A percentile compares a stretch with the other conserved stretches of the same genome.
These are phyloP conservation scores for Brenthis ino DNA, from an alignment of 2,888 invertebrate species.

Conservation along the genomic window DNA sequence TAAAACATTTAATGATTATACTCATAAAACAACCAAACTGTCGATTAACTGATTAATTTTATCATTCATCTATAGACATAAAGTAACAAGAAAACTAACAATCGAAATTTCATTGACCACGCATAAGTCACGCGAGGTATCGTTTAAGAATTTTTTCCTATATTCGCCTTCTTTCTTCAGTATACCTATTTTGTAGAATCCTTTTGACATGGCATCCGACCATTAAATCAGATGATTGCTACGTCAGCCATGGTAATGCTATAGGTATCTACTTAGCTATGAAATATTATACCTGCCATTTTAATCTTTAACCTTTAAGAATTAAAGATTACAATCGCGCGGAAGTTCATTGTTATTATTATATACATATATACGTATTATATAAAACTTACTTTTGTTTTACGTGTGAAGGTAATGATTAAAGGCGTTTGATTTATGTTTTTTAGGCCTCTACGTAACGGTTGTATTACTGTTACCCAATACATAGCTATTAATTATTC, in stretches of 20 bases:
- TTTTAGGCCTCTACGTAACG: slow-evolving; percentile 15
- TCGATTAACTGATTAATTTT: slow-evolving; percentile 5
- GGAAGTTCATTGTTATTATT: background rate
- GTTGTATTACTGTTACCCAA: slow-evolving; percentile 5
- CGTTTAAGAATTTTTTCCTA: slow-evolving; percentile 73
- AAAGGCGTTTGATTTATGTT: slow-evolving; percentile 42
- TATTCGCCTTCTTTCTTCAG: slow-evolving; percentile 53
- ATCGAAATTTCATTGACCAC: slow-evolving; percentile 63
- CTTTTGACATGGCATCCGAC: slow-evolving; percentile 76
- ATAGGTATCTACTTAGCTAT: background rate
- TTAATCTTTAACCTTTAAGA: background rate
- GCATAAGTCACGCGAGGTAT: slow-evolving; percentile 69
- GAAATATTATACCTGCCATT: slow-evolving; percentile 9
- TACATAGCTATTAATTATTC: too few species aligned
- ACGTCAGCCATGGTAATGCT: slow-evolving; percentile 47
- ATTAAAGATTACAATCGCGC: slow-evolving; percentile 40
- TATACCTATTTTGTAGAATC: slow-evolving; percentile 67
- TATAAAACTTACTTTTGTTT: slow-evolving; percentile 32
- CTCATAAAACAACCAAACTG: background rate
- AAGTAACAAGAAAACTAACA: slow-evolving; percentile 16
- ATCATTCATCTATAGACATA: slow-evolving; percentile 11
- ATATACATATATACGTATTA: background rate
- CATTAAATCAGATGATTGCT: slow-evolving; percentile 76
- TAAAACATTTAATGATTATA: background rate
- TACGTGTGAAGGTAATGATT: slow-evolving; percentile 42